phyloP scores from a whole-genome alignment of 2,797 vertebrate species.

The Spondyliosoma cantharus region DNA sequence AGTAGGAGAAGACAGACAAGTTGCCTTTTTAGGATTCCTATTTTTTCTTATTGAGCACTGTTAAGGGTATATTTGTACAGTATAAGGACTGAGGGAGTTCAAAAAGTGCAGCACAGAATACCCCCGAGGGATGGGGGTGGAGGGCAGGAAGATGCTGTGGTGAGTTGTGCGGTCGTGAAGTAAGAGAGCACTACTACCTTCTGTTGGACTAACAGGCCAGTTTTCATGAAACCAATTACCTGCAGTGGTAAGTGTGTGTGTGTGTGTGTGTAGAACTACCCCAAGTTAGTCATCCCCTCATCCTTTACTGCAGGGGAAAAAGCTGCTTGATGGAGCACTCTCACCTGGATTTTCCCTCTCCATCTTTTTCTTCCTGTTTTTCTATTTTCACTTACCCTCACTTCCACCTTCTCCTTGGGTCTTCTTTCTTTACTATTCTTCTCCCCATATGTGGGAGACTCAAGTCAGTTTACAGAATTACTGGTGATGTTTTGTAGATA shows the following conservation, averaged over 20 bases:
- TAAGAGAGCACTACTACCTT: conserved; percentile 46
- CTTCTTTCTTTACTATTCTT: neutral
- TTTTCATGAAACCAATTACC: conserved; percentile 67
- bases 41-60: conserved; percentile 5
- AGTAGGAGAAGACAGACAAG: neutral
- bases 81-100: conserved; percentile 16
- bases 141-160: conserved; percentile 38
- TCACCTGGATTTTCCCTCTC: conserved; percentile 19
- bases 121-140: conserved; percentile 31
- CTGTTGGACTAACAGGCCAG: conserved; percentile 55
- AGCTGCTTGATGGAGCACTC: conserved; percentile 46
- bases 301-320: conserved; percentile 46
- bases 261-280: conserved; percentile 44
- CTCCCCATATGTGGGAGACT: neutral
- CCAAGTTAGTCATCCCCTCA: conserved; percentile 45
- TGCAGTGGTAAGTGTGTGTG: conserved; percentile 45
- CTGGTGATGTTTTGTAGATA: conserved; percentile 10
- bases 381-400: neutral
- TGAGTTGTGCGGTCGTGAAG: conserved; percentile 22
- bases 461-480: neutral
- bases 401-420: neutral
- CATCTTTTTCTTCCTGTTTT: neutral
- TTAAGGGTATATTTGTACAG: conserved; percentile 26
- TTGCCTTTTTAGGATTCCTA: conserved; percentile 8
- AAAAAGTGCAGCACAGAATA: conserved; percentile 40